Conservation (phyloP, 2,113 vertebrate species). For the Motacilla alba region DNA sequence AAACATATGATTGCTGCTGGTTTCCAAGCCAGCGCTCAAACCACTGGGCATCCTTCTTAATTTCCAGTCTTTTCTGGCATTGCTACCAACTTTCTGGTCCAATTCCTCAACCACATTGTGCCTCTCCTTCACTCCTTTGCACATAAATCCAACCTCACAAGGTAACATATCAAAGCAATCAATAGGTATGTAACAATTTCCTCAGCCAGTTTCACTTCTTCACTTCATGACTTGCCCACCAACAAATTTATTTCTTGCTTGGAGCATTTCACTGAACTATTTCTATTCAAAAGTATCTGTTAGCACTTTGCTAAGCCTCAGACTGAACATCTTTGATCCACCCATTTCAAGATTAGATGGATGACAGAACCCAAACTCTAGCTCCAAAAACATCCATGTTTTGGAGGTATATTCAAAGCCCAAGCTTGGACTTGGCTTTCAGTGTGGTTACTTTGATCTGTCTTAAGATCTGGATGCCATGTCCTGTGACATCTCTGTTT, state of each 20-base stretch:
- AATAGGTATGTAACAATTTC: background rate
- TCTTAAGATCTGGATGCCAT: background rate
- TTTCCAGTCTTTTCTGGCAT: slow-evolving; percentile 36
- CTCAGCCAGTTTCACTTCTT: background rate
- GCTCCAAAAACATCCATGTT: slow-evolving; percentile 18
- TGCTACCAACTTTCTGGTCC: background rate
- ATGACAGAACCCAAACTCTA: slow-evolving; percentile 31
- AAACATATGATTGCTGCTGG: slow-evolving; percentile 19
- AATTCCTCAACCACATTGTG: background rate
- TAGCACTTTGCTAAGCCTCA: slow-evolving; percentile 42
- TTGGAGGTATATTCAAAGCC: slow-evolving; percentile 28
- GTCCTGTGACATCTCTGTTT: background rate
- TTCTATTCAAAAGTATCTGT: slow-evolving; percentile 26
- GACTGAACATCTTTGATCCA: slow-evolving; percentile 46
- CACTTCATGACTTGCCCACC: background rate
- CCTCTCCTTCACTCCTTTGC: background rate
- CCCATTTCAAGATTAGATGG: slow-evolving; percentile 47
- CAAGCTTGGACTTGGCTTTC: background rate
- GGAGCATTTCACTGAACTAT: background rate
- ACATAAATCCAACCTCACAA: background rate
- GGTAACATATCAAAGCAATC: background rate
- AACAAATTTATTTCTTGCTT: slow-evolving; percentile 10
- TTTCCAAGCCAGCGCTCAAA: slow-evolving; percentile 1
- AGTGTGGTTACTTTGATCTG: background rate
- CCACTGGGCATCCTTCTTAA: slow-evolving; percentile 30